A percentile compares a stretch with the other conserved stretches of the same genome.
Evolutionary conservation across 2,888 invertebrate genomes (phyloP).

Genomic region (Cheilosia variabilis): DNA sequence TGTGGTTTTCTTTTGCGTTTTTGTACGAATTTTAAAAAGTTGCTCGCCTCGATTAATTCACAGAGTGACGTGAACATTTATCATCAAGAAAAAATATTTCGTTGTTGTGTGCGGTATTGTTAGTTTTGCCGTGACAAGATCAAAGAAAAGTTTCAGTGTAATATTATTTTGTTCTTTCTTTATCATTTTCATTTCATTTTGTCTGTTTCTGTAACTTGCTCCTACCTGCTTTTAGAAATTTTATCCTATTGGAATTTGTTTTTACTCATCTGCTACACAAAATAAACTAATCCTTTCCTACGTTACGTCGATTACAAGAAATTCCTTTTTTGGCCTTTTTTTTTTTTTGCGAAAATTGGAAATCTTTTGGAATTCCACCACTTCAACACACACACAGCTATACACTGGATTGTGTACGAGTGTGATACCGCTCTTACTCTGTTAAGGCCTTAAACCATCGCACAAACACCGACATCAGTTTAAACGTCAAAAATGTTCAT

Average conservation of each 20-base stretch:
- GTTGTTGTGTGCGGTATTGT: conserved; percentile 14
- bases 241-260: conserved; percentile 27
- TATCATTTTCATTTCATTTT: background rate
- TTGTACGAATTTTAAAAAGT: conserved; percentile 45
- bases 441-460: conserved; percentile 1
- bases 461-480: conserved; percentile 16
- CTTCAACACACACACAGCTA: conserved; percentile 17
- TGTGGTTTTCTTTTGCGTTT: conserved; percentile 35
- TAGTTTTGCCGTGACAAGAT: conserved; percentile 37
- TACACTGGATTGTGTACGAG: background rate
- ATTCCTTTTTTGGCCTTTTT: background rate
- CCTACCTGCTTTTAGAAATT: background rate
- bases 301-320: background rate
- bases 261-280: conserved; percentile 1
- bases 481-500: conserved; percentile 53
- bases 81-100: conserved; percentile 32
- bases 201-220: conserved; percentile 15
- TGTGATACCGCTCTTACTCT: conserved; percentile 8
- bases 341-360: conserved; percentile 25
- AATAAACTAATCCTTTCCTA: background rate
- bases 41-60: conserved; percentile 51
- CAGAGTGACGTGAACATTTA: conserved; percentile 39
- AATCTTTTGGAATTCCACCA: conserved; percentile 31
- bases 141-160: conserved; percentile 38
- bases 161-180: conserved; percentile 1